Percentiles rank a stretch among this genome's conserved stretches.
These are phyloP conservation scores for Hofmannophila pseudospretella DNA, from an alignment of 2,888 invertebrate genomes.

Conservation along the genomic window DNA sequence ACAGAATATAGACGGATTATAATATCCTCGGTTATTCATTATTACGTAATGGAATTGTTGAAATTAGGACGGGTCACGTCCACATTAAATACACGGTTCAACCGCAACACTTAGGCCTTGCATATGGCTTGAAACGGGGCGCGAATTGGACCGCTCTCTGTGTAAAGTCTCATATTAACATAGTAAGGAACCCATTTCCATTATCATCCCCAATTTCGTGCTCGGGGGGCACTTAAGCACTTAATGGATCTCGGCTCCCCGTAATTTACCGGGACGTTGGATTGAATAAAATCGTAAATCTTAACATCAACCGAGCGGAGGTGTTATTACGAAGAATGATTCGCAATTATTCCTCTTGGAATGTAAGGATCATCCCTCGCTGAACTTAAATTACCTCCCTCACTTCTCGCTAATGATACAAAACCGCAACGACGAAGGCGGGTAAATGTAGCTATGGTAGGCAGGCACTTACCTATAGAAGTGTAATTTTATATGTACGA, in stretches of 20 bases:
- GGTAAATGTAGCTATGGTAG: neutral
- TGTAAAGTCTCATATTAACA: slow-evolving; percentile 68
- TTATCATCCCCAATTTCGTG: slow-evolving; percentile 75
- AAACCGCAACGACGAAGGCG: neutral
- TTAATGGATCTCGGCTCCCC: slow-evolving; percentile 73
- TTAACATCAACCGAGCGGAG: slow-evolving; percentile 59
- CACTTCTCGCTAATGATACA: slow-evolving; percentile 7
- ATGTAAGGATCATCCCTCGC: slow-evolving; percentile 36
- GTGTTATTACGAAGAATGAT: slow-evolving; percentile 65
- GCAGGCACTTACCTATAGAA: neutral
- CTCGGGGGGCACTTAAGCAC: slow-evolving; percentile 75
- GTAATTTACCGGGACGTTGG: slow-evolving; percentile 70
- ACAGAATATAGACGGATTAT: slow-evolving; percentile 3
- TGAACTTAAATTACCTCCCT: slow-evolving; percentile 29
- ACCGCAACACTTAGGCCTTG: slow-evolving; percentile 31
- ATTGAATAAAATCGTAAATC: slow-evolving; percentile 76
- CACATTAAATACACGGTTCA: slow-evolving; percentile 33
- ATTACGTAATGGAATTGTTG: slow-evolving; percentile 14
- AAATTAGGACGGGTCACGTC: slow-evolving; percentile 28
- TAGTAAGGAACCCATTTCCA: slow-evolving; percentile 71
- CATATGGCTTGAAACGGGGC: slow-evolving; percentile 53
- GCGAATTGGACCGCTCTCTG: slow-evolving; percentile 52
- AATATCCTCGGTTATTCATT: slow-evolving; percentile 2
- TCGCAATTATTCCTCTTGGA: slow-evolving; percentile 47
- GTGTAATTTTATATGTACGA: too few species aligned